Conservation (phyloP, 2,888 invertebrate species). For the Orthosia incerta region DNA sequence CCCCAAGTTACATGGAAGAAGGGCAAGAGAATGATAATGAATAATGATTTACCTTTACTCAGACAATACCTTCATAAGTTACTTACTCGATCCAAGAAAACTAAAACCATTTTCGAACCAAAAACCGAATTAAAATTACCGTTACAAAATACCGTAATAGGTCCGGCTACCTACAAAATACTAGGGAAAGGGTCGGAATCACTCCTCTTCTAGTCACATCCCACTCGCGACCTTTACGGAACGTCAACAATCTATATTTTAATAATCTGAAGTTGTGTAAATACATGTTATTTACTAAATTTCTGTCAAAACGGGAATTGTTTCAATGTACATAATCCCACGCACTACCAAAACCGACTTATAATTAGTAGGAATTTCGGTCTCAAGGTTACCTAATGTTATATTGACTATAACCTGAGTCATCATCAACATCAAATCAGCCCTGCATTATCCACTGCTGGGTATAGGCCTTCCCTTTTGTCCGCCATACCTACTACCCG, state of each 20-base stretch:
- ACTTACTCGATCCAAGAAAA: too few species aligned
- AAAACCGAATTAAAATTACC: neutral
- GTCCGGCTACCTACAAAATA: neutral
- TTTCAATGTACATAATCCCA: neutral
- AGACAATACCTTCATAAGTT: too few species aligned
- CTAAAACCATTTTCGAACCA: too few species aligned
- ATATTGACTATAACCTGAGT: neutral
- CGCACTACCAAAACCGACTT: neutral
- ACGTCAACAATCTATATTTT: conserved; percentile 11
- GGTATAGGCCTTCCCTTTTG: neutral
- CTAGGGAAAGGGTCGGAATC: neutral
- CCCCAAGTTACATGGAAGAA: too few species aligned
- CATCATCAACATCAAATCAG: neutral
- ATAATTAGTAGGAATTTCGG: neutral
- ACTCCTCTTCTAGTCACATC: neutral
- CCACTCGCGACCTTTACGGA: neutral
- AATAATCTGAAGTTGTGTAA: conserved; percentile 4
- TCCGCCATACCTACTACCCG: neutral
- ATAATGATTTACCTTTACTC: too few species aligned
- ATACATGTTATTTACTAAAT: conserved; percentile 3
- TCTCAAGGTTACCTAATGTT: neutral
- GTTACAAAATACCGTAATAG: neutral
- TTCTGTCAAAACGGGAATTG: neutral
- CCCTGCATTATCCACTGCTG: neutral
- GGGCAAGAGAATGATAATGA: too few species aligned